These are phyloP conservation scores for Imbricaverruca yamaguchii DNA, from an alignment of 2,888 invertebrate genomes.

Conservation along the genomic window DNA sequence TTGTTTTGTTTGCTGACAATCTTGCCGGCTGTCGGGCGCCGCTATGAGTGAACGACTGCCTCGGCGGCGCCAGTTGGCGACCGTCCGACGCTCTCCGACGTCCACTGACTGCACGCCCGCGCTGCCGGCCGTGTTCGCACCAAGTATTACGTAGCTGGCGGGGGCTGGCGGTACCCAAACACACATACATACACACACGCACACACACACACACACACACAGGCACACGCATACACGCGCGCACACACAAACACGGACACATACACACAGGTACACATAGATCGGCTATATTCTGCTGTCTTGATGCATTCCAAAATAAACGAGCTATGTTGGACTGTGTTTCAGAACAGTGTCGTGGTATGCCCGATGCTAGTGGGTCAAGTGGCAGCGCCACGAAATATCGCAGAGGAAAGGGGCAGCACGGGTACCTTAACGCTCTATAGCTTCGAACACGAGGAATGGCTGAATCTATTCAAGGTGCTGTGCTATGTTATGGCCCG, in stretches of 20 bases:
- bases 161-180: neutral
- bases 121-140: neutral
- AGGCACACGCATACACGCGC: neutral
- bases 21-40: neutral
- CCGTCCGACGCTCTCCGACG: too few relatives aligned
- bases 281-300: slow-evolving; percentile 18
- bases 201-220: neutral
- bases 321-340: slow-evolving; percentile 2
- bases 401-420: too few relatives aligned
- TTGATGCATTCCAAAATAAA: slow-evolving; percentile 22
- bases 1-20: neutral
- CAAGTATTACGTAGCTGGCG: neutral
- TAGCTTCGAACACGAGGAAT: too few relatives aligned
- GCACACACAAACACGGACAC: neutral
- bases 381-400: too few relatives aligned
- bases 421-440: too few relatives aligned
- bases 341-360: neutral
- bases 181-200: neutral
- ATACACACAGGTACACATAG: neutral
- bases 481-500: too few relatives aligned
- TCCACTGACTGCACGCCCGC: too few relatives aligned
- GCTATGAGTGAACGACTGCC: too few relatives aligned
- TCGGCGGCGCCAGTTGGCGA: too few relatives aligned
- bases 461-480: too few relatives aligned
- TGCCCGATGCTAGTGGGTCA: too few relatives aligned